A percentile compares a stretch with the other conserved stretches of the same genome.
Conservation (phyloP, 2,113 vertebrate genomes). For the Indicator indicator region DNA sequence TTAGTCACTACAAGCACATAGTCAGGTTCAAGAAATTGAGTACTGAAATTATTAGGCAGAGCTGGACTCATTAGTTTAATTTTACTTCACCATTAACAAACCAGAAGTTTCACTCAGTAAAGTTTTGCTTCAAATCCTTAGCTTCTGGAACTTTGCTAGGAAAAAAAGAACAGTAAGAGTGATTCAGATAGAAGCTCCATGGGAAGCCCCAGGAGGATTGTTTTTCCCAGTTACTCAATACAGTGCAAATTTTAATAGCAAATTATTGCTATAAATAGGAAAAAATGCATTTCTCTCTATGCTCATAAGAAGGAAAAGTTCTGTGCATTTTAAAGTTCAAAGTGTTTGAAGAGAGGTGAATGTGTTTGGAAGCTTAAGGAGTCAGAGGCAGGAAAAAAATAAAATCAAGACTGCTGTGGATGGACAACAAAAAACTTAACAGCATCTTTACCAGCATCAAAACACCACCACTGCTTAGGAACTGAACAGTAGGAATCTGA, state of each 20-base stretch:
- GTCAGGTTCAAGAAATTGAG: not conserved
- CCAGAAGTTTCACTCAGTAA: not conserved
- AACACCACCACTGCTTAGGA: not conserved
- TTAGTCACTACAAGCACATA: not conserved
- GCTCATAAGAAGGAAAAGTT: not conserved
- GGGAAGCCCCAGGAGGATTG: not conserved
- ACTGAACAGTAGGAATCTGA: not conserved
- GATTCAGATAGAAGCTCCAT: not conserved
- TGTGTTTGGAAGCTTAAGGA: not conserved
- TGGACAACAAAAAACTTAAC: not conserved
- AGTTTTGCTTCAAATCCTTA: not conserved
- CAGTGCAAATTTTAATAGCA: not conserved
- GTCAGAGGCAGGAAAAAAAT: not conserved
- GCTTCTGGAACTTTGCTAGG: not conserved
- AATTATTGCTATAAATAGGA: not conserved
- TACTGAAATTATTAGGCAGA: not conserved
- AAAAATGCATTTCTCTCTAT: not conserved
- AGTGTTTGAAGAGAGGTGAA: not conserved
- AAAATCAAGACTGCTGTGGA: not conserved
- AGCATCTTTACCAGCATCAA: not conserved
- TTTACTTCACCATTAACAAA: not conserved
- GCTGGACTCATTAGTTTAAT: not conserved
- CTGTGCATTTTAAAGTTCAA: not conserved
- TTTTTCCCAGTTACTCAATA: not conserved
- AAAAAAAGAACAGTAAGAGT: not conserved